These are phyloP conservation scores for Diplazon laetatorius DNA, from an alignment of 2,888 invertebrate genomes.

Conservation along the genomic window DNA sequence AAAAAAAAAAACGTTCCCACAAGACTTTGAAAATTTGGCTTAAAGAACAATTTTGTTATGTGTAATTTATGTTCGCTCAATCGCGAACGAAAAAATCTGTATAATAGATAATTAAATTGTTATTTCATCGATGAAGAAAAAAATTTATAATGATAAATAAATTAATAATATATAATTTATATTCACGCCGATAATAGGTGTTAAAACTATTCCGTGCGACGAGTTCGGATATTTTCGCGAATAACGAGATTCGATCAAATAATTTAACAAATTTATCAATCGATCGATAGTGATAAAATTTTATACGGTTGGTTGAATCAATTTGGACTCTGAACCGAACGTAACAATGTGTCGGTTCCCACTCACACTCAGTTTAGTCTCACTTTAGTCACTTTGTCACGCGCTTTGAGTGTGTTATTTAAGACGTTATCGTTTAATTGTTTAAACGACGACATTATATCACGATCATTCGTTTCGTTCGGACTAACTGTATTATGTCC, in stretches of 20 bases:
- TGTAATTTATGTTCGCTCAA: background rate
- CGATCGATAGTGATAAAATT: background rate
- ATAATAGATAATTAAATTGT: conserved; percentile 45
- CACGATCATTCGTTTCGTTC: too few species aligned
- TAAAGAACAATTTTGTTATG: conserved; percentile 11
- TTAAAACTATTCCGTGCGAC: background rate
- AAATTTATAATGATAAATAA: conserved; percentile 27
- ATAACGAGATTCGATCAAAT: too few species aligned
- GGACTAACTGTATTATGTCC: too few species aligned
- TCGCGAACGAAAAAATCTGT: conserved; percentile 21
- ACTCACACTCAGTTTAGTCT: background rate
- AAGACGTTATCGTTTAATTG: background rate
- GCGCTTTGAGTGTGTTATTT: background rate
- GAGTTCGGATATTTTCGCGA: too few species aligned
- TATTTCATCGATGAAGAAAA: conserved; percentile 22
- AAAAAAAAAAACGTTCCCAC: background rate
- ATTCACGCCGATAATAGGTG: background rate
- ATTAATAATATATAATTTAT: conserved; percentile 3
- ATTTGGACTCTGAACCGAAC: background rate
- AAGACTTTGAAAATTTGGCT: background rate
- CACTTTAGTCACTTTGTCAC: background rate
- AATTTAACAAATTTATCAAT: too few species aligned
- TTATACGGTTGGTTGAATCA: too few species aligned
- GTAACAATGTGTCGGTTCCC: background rate
- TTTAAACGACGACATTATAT: background rate